Conservation (phyloP, 1,140 invertebrate genomes). For the Formica selysi region DNA sequence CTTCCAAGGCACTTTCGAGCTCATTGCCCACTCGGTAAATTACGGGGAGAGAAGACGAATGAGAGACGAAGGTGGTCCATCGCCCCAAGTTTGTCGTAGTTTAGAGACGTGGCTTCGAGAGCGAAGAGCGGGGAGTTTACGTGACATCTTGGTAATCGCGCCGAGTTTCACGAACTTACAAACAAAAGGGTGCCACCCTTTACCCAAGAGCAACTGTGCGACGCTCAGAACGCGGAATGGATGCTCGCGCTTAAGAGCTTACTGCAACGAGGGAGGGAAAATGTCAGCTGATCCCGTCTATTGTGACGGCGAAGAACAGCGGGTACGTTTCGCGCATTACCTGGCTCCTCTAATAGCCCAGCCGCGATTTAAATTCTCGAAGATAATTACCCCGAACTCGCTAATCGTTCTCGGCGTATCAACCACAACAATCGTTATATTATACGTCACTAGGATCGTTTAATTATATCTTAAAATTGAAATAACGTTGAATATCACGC, state of each 20-base stretch:
- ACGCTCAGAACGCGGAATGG: slow-evolving; percentile 50
- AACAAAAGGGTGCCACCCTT: slow-evolving; percentile 72
- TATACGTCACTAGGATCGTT: neutral
- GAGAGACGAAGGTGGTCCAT: slow-evolving; percentile 68
- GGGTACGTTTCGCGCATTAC: slow-evolving; percentile 11
- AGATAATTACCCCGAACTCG: neutral
- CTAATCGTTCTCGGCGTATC: neutral
- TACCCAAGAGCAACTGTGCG: slow-evolving; percentile 43
- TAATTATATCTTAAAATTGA: neutral
- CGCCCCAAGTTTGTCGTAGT: slow-evolving; percentile 75
- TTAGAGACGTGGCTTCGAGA: slow-evolving; percentile 72
- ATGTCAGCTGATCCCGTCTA: slow-evolving; percentile 59
- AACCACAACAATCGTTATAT: neutral
- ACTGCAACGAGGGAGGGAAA: slow-evolving; percentile 25
- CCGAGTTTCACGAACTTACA: slow-evolving; percentile 79
- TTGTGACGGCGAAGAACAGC: slow-evolving; percentile 15
- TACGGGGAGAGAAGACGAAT: slow-evolving; percentile 55
- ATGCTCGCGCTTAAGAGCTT: slow-evolving; percentile 54
- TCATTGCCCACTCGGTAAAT: slow-evolving; percentile 47
- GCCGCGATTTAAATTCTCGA: neutral
- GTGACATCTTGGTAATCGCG: slow-evolving; percentile 81
- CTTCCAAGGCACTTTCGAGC: slow-evolving; percentile 34
- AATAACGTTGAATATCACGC: neutral
- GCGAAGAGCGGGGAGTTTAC: slow-evolving; percentile 75
- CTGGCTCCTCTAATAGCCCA: neutral